Base-by-base conservation (phyloP, 2,797 vertebrate species). In the Coluber constrictor region DNA sequence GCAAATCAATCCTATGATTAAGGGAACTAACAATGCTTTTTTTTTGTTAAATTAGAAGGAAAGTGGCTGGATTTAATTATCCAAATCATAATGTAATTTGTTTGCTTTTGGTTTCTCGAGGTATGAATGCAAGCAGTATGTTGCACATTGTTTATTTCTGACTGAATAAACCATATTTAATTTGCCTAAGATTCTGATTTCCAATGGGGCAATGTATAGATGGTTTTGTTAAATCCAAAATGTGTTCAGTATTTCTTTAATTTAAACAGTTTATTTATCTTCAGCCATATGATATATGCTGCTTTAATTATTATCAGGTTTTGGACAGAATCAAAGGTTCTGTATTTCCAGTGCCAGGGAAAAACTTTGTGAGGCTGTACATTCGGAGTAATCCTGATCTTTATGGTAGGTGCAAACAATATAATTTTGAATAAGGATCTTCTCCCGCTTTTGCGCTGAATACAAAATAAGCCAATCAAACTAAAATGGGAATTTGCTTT, bases 371-470 rank as follows among this genome's bases (percentile, higher is more conserved):
- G 92, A 98, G 98, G 70, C 94, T 98, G 23, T 98, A 99, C 90
- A 98, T 99, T 95, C 98, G 99, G 90, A 98, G 98, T 97, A 99
- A 99, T 96, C 99, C 99, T 0, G 99, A 99, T 97, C 98, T 99
- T 92, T 99, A 99, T 4, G 99, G 99, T 99, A 95, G 87, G 98
- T 95, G 25, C 0, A 1, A 92, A 51, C 57, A 43, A 55, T 86
- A 86, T 92, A 9, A 59, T 83, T 83, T 79, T n/a, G 57, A 57
- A 0, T 59, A 9, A 43, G 90, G 92, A 7, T 93, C 1, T n/a
- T 94, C 92, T 94, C 60, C 15, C 12, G 54, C 70, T 4, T 15
- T 94, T 37, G 90, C 59, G 43, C 5, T 61, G 94, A 93, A 66
- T 91, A 92, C 55, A 59, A 93, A 51, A 4, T 3, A 10, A 56